Evolutionary conservation across 2,113 vertebrate species (phyloP), one percentile per base, ranked within the genome.

Genomic region (Pteronura brasiliensis): DNA sequence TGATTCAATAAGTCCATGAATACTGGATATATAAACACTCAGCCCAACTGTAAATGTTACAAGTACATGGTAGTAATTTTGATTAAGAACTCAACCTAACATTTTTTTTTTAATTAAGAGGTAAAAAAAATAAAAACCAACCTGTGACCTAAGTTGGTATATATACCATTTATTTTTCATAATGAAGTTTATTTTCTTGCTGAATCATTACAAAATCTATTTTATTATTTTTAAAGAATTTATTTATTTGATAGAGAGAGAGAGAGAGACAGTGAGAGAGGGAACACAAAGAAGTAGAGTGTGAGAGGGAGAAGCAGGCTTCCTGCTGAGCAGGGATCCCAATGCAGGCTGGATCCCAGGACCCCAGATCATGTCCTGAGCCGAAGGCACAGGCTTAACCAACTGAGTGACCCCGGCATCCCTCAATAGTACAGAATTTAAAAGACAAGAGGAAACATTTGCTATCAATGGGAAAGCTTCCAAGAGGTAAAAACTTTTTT

Each of bases 361-460:
- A 25, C 59, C 59, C 59, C 3, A 25, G 59, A 61, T 61, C 59
- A 25, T 61, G 23, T 27, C 59, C 59, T 61, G 59, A 61, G 23
- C 57, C 1, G 7, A 59, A 59, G 57, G 57, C 23, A 25, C 21
- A 25, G 10, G 23, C 57, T 59, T 59, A 59, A 59, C 57, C 57
- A 25, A 59, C 0, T 25, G 23, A 25, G 59, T 9, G 23, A 27
- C 59, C 59, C 23, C 1, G 9, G 59, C 1, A 0, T 8, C 23
- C 59, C 8, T 71, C 44, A 92, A 69, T 71, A 95, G 81, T 81
- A 92, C 13, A 83, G 27, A 94, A 83, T 65, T 87, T 71, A 72
- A 90, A 92, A 91, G 57, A 10, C 39, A 74, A 74, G 13, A 55
- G 29, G 10, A 49, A 88, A 69, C 8, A 3, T 59, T 20, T 69